Evolutionary conservation across 2,888 invertebrate species (phyloP).

Genomic region (Notodromas monacha): DNA sequence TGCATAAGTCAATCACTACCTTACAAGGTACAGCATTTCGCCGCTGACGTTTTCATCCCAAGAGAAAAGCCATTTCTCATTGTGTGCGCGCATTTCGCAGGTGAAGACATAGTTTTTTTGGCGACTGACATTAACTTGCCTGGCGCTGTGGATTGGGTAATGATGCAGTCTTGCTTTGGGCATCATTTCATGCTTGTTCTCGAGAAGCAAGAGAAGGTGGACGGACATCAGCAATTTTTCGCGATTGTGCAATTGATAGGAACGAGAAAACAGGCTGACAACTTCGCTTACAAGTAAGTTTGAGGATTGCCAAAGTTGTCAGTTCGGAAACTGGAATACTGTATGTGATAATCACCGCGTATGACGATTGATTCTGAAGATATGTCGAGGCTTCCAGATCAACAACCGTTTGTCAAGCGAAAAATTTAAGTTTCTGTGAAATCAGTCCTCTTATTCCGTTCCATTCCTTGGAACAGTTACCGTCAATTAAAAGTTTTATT

Average conservation of each 20-base stretch:
- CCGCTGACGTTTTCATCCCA: neutral
- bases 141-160: slow-evolving; percentile 96
- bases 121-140: slow-evolving; percentile 98
- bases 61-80: slow-evolving; percentile 1
- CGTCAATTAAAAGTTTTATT: too few relatives aligned
- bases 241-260: slow-evolving; percentile 98
- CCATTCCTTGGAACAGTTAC: too few relatives aligned
- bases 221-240: slow-evolving; percentile 81
- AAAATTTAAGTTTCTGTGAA: too few relatives aligned
- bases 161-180: slow-evolving; percentile 99
- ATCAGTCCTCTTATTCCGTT: too few relatives aligned
- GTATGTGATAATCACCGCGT: too few relatives aligned
- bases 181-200: slow-evolving; percentile 97
- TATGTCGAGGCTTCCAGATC: too few relatives aligned
- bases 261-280: slow-evolving; percentile 90
- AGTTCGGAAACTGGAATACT: too few relatives aligned
- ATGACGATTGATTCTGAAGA: too few relatives aligned
- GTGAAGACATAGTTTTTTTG: slow-evolving; percentile 94
- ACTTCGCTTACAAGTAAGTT: slow-evolving; percentile 66
- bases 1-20: slow-evolving; percentile 25
- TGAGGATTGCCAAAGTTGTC: too few relatives aligned
- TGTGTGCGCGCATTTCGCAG: slow-evolving; percentile 16
- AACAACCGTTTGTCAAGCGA: too few relatives aligned
- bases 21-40: neutral
- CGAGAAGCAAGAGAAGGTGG: slow-evolving; percentile 90